Evolutionary conservation across 2,113 vertebrate genomes (phyloP), one percentile per base, ranked within the genome.

Genomic region (Sclerurus mexicanus): DNA sequence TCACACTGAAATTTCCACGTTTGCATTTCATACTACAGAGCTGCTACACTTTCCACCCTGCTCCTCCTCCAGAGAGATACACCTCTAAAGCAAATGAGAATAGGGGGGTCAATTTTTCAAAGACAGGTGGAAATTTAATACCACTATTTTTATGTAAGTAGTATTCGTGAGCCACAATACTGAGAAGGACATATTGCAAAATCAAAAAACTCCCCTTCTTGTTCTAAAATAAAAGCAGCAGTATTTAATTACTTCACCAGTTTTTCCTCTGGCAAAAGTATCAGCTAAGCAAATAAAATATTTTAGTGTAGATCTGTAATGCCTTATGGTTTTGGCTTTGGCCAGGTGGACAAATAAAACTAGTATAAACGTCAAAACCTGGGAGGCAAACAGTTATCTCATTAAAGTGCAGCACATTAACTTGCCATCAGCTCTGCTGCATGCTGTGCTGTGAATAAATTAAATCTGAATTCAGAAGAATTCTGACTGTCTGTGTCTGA

Each of bases 351-450:
- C 87, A 97, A 95, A 96, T 92, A 97, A 95, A 97, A 95, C 87
- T 68, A 96, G 74, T 80, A 91, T 59, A 94, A 96, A 89, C 87
- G 81, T 96, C 53, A 93, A 96, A 94, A 97, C 87, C 92, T 95
- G 64, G 72, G 89, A 94, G 66, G 88, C 74, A 92, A 96, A 97
- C 81, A 92, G 93, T 98, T 97, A 97, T 96, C 93, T 97, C 96
- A 98, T 97, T 98, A 96, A 95, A 95, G 89, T 93, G 96, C 95
- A 98, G 90, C 71, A 96, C 95, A 97, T 97, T 97, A 97, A 97
- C 95, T 97, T 97, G 88, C 95, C 95, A 95, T 97, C 96, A 94
- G 94, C 87, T 93, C 63, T 91, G 85, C 81, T 89, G 52, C 94
- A 52, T 53, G 76, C 95, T 93, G 97, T 73, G 94, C 90, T 96